Evolutionary conservation across 2,888 invertebrate species (phyloP), one percentile per base, ranked within the genome.

Genomic region (Alcis repandata): DNA sequence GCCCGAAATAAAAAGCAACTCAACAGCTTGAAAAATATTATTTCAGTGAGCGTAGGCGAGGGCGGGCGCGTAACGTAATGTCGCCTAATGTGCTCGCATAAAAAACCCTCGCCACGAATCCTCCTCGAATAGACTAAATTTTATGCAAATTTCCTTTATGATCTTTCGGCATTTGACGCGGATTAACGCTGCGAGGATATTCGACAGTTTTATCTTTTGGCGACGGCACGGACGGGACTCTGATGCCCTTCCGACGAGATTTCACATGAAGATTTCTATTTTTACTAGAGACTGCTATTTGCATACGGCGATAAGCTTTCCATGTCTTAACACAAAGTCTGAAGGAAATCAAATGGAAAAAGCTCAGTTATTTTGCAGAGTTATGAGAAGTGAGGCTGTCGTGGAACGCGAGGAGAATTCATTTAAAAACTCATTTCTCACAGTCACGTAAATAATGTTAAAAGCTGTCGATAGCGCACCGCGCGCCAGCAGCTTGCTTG

Each of bases 21-120:
- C 84, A 87, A 88, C 88, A 88, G 88, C 88, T 86, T 88, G 87
- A 88, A 89, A 90, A 87, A 90, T 90, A 90, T 88, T 88, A 86
- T 90, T 88, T 84, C 76, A 73, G 83, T 77, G 78, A 82, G 80
- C 79, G 83, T 72, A 74, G 79, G 57, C 41, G 73, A 61, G 68
- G 71, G 77, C 75, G 75, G 77, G 46, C 36, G 52, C 60, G 52
- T 58, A 63, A 60, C 80, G 80, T 86, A 88, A 88, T 86, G 88
- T 85, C 83, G 80, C 79, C 80, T 90, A 89, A 90, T 90, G 90
- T 86, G 85, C 80, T 74, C 81, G 78, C 80, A 82, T 86, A 87
- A 87, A 87, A 86, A 86, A 79, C 78, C 78, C 71, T 71, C 79
- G 61, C 81, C 83, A 77, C 80, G 79, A 84, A 84, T 86, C 84